Evolutionary conservation across 2,797 vertebrate species (phyloP).

Genomic region (Euphonia xanthogaster): DNA sequence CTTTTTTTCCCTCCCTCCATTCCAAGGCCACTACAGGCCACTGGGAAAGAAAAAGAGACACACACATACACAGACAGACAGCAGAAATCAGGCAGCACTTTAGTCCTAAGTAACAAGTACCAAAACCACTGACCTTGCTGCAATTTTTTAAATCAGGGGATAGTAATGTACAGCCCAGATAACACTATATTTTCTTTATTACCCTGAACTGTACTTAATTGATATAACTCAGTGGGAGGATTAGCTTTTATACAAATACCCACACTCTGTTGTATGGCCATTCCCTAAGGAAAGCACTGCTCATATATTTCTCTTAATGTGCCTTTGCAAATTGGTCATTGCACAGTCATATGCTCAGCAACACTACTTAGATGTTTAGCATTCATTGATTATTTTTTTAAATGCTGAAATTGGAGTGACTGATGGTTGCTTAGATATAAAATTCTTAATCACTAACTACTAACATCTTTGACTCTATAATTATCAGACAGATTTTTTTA

Average conservation of each 20-base stretch:
- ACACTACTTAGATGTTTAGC: constrained; percentile 19
- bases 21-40: constrained; percentile 50
- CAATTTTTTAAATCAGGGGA: neutral
- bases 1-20: neutral
- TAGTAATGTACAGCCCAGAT: neutral
- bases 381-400: neutral
- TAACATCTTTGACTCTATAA: neutral
- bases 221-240: neutral
- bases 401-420: neutral
- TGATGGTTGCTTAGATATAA: neutral
- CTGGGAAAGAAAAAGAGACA: constrained; percentile 19
- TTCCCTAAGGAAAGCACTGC: neutral
- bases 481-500: neutral
- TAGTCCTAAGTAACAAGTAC: neutral
- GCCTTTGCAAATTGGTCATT: constrained; percentile 30
- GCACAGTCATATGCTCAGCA: neutral
- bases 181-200: constrained; percentile 44
- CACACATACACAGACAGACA: neutral
- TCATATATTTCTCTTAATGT: constrained; percentile 41
- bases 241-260: constrained; percentile 39
- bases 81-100: neutral
- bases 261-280: neutral
- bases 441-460: neutral
- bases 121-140: neutral
- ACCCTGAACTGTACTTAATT: constrained; percentile 23